These are phyloP conservation scores for Drosophila eohydei DNA, from an alignment of 2,888 invertebrate genomes.

Conservation along the genomic window DNA sequence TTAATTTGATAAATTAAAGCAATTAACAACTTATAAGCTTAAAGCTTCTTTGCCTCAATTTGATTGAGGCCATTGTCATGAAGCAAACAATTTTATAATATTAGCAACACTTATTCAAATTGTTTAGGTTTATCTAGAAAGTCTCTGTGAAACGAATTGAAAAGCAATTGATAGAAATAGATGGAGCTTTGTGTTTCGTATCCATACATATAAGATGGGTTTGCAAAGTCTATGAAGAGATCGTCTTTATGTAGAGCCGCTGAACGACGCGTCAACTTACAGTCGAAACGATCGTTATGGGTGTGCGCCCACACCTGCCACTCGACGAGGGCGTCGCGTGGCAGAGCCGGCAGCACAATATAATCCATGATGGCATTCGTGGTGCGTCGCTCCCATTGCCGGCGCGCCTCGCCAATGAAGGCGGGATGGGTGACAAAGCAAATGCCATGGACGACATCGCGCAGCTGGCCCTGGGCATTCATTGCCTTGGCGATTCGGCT, in stretches of 20 bases:
- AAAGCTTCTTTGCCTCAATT: no score
- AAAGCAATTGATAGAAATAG: background rate
- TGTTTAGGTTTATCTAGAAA: background rate
- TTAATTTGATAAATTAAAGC: background rate
- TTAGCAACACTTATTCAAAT: background rate
- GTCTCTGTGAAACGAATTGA: background rate
- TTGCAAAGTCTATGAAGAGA: background rate
- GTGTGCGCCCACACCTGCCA: slow-evolving; percentile 97
- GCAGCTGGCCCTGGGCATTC: slow-evolving; percentile 90
- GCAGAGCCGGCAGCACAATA: slow-evolving; percentile 92
- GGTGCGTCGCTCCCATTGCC: slow-evolving; percentile 92
- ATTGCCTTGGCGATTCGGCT: slow-evolving; percentile 92
- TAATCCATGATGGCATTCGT: slow-evolving; percentile 95
- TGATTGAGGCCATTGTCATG: no score
- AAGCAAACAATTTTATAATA: background rate
- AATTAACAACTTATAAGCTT: no score
- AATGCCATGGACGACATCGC: slow-evolving; percentile 94
- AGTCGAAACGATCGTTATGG: slow-evolving; percentile 94
- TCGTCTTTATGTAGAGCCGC: background rate
- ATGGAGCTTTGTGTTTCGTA: no score
- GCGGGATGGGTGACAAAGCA: slow-evolving; percentile 93
- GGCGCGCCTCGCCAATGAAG: slow-evolving; percentile 90
- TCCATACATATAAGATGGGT: background rate
- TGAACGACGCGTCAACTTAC: slow-evolving; percentile 85
- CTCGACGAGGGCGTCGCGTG: slow-evolving; percentile 92